Base-by-base conservation (phyloP, 2,888 invertebrate species). In the Pyralis farinalis region DNA sequence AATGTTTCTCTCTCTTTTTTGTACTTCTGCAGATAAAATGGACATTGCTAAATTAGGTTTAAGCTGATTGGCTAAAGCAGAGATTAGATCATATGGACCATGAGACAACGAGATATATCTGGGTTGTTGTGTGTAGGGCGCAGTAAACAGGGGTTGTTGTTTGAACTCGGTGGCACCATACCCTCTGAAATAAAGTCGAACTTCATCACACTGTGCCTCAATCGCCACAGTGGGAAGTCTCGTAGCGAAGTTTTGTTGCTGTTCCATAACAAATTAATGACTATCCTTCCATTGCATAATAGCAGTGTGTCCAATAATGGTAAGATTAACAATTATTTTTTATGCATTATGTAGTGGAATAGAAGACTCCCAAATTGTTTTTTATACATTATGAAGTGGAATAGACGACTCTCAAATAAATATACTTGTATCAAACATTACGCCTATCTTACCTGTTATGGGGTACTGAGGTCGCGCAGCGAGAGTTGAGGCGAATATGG, bases 71-170 rank as follows among this genome's bases (percentile, higher is more conserved):
- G 44, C 49, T 49, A 47, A 28, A 43, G 46, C 36, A 64, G 67
- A 74, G 64, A 68, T 84, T 90, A 91, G 65, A 91, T 89, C 86
- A 91, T 91, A 77, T 91, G 91, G 70, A 89, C 91, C 91, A 91
- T 91, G 82, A 91, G 89, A 85, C 91, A 91, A 75, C 91, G 90
- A 77, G 91, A 90, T 73, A 91, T 89, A 75, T 91, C 91, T 68
- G 91, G 91, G 68, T 91, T 90, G 86, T 87, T 88, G 88, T 90
- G 90, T 58, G 90, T 90, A 65, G 88, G 85, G 55, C 85, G 87
- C 54, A 79, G 87, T 72, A 84, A 78, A 77, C 86, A 82, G 66
- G 83, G 84, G 58, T 80, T 85, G 85, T 66, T 75, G 81, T 74
- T 83, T 67, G 81, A 58, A 65, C 83, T 73, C 65, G 86, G 55